Base-by-base conservation (phyloP, 2,888 invertebrate species). In the Candidula unifasciata region DNA sequence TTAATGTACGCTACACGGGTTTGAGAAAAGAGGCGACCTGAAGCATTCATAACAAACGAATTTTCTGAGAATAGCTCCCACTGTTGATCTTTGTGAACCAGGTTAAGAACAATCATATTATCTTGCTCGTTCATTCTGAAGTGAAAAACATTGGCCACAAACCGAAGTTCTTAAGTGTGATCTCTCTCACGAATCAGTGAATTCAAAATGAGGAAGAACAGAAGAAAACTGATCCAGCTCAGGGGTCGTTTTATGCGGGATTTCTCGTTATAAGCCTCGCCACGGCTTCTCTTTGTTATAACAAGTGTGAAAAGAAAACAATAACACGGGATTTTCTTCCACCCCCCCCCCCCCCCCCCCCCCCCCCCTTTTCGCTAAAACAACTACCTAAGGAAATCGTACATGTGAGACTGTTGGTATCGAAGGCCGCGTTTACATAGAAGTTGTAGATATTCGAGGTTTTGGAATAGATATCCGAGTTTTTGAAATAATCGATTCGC, bases 231-330 rank as follows among this genome's bases (percentile, higher is more conserved):
- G 6, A 44, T 44, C 27, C 16, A 27, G 54, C n/a, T 27, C 5
- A 54, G 24, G 74, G 54, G 27, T 54, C 27, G 54, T 30, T 27
- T 54, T 16, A 2, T 27, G 8, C 1, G 74, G 37, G 24, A 74
- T 54, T 3, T 54, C 18, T 27, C 16, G 37, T 24, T 37, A 5
- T 71, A 37, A 71, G 37, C 21, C 37, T 21, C 37, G 21, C 37
- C 35, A 5, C 8, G 24, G 21, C 24, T 18, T 37, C 10, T 37
- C n/a, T 71, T 16, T 69, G 74, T 74, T 74, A 74, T 74, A 74
- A 54, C 74, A 74, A 74, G 74, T 74, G 74, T 30, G 18, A 30
- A 54, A 74, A 16, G 27, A 52, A 27, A 74, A 74, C 74, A 74
- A 74, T 54, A 74, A 74, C 74, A 52, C 27, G 54, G 54, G 1